Evolutionary conservation across 2,888 invertebrate genomes (phyloP), one percentile per base, ranked within the genome.

Genomic region (Pyrrhia umbra): DNA sequence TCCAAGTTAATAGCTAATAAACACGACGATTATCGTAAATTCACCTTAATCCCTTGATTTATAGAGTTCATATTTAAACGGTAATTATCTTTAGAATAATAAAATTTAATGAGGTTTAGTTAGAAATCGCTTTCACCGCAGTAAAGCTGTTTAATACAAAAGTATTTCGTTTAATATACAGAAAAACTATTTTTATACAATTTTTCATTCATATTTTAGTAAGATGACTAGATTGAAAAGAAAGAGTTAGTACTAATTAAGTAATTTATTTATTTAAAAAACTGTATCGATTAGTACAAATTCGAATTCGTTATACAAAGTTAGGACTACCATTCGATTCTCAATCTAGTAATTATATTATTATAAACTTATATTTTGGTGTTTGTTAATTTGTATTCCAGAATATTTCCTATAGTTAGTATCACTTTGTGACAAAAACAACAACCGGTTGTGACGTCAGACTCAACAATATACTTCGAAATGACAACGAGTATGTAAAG

Each of bases 361-460:
- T 56, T 56, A 64, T 20, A 59, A 68, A 72, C 64, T 58, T 60
- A 56, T 66, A 66, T 43, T 56, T 67, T 67, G 62, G 69, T 72
- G 68, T 72, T 61, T 34, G 25, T 39, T 46, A 55, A 56, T 72
- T 70, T 74, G 40, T 61, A 62, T 69, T 65, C 64, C 34, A 55
- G 55, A 42, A 67, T 65, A 16, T 40, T 42, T 50, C 65, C 59
- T 71, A 78, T 55, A 59, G 58, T 70, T 70, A 75, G 61, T 79
- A 80, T 79, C 77, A 81, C 81, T 69, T 70, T 63, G 50, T 72
- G 68, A 62, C n/a, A 30, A 71, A 74, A 80, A 71, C 20, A 75
- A 71, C 54, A 68, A 68, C 54, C 51, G 47, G 61, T n/a, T 65
- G 25, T 51, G 23, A 55, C 16, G 45, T 64, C 50, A 68, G 67